phyloP scores from a whole-genome alignment of 2,888 invertebrate genomes.

The Drosophila demipolita region DNA sequence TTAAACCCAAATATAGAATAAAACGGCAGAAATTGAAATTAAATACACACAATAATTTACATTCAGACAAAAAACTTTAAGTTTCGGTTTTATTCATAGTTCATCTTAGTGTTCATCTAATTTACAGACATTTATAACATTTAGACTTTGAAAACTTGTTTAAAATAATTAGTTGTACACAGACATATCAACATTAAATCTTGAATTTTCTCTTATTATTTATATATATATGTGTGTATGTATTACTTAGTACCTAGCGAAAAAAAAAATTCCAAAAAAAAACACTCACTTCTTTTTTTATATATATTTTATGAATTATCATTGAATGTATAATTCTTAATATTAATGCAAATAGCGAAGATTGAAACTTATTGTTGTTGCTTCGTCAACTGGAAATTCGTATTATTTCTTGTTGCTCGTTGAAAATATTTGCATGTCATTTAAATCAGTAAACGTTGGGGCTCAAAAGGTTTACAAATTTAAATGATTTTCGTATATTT shows the following conservation, averaged over 20 bases:
- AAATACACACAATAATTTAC: conserved; percentile 23
- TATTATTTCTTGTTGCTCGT: conserved; percentile 30
- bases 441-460: conserved; percentile 84
- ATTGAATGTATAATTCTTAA: conserved; percentile 25
- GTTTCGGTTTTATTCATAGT: conserved; percentile 43
- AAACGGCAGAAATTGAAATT: neutral
- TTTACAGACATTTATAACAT: conserved; percentile 51
- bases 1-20: neutral
- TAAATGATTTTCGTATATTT: conserved; percentile 72
- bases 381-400: conserved; percentile 41
- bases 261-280: conserved; percentile 38
- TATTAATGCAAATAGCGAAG: conserved; percentile 24
- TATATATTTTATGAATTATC: conserved; percentile 36
- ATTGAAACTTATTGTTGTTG: conserved; percentile 31
- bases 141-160: conserved; percentile 43
- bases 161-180: conserved; percentile 61
- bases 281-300: conserved; percentile 3
- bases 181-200: conserved; percentile 63
- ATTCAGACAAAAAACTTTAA: conserved; percentile 66
- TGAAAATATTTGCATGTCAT: conserved; percentile 63
- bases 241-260: neutral
- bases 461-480: conserved; percentile 84
- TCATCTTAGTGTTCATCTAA: conserved; percentile 34
- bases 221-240: conserved; percentile 17
- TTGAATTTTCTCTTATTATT: conserved; percentile 17